Conservation (phyloP, 2,888 invertebrate species). For the Beris chalybata region DNA sequence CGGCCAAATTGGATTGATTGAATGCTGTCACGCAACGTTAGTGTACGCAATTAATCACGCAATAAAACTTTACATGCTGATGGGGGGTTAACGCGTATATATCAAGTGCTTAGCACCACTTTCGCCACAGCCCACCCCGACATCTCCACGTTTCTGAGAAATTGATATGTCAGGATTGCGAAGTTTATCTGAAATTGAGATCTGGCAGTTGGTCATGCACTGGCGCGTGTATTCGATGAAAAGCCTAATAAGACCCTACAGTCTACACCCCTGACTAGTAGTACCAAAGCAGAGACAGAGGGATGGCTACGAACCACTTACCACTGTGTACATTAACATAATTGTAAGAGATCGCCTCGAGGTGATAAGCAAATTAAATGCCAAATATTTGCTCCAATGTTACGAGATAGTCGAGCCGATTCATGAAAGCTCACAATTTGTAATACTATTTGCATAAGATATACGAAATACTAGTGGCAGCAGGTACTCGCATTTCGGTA, state of each 20-base stretch:
- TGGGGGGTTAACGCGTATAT: conserved; percentile 12
- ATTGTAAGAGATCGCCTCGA: conserved; percentile 28
- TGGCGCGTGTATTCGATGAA: conserved; percentile 30
- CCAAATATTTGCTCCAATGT: conserved; percentile 29
- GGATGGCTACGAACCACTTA: not conserved
- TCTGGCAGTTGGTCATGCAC: conserved; percentile 35
- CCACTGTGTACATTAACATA: conserved; percentile 31
- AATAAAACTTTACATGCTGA: conserved; percentile 24
- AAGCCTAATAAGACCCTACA: conserved; percentile 24
- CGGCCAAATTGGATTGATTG: conserved; percentile 24
- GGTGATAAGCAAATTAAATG: conserved; percentile 31
- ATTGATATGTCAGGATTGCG: conserved; percentile 37
- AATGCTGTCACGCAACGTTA: conserved; percentile 32
- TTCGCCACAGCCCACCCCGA: conserved; percentile 26
- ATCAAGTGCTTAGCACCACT: conserved; percentile 26
- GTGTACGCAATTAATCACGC: conserved; percentile 38
- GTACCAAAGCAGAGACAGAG: too few relatives aligned
- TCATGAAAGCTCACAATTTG: conserved; percentile 22
- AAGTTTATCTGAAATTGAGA: conserved; percentile 35
- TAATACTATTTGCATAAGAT: conserved; percentile 30
- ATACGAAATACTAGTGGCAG: too few relatives aligned
- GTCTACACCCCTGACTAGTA: too few relatives aligned
- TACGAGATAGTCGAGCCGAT: conserved; percentile 4
- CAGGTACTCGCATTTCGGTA: too few relatives aligned
- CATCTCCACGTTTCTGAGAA: conserved; percentile 33